phyloP scores from a whole-genome alignment of 2,113 vertebrate genomes.

The Grammomys dolichurus region DNA sequence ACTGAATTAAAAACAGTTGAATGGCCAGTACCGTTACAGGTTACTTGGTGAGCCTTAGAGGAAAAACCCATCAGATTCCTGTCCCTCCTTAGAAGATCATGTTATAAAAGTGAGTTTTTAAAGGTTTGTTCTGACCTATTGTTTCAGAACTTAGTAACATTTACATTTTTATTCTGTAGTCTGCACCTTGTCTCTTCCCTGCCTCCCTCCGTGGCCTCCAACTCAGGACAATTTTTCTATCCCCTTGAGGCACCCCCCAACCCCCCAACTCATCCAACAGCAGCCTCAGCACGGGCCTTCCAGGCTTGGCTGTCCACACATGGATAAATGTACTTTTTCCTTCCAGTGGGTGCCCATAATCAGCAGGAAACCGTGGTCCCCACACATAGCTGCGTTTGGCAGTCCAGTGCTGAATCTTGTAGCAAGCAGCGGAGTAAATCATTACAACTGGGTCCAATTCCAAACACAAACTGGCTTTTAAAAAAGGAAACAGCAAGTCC shows the following conservation, averaged over 20 bases:
- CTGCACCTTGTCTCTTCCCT: not conserved
- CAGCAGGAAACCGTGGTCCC: not conserved
- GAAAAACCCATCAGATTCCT: not conserved
- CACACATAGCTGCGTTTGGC: not conserved
- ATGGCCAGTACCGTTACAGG: not conserved
- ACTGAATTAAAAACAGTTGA: slow-evolving; percentile 3
- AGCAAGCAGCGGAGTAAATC: not conserved
- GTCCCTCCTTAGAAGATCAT: not conserved
- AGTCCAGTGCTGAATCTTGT: not conserved
- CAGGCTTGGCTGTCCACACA: not conserved
- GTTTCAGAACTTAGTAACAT: not conserved
- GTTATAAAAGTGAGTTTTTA: not conserved
- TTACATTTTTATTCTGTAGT: not conserved
- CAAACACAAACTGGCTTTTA: not conserved
- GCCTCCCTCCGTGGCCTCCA: not conserved
- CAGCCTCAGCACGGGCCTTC: not conserved
- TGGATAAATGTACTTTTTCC: not conserved
- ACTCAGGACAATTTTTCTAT: not conserved
- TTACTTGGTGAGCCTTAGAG: not conserved
- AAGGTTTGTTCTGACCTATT: not conserved
- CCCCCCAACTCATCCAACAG: not conserved
- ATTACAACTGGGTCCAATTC: not conserved
- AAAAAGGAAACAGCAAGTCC: slow-evolving; percentile 15
- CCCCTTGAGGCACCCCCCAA: no score
- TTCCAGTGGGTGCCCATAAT: not conserved